A percentile compares a stretch with the other conserved stretches of the same genome.
phyloP scores from a whole-genome alignment of 1,140 invertebrate species.

The Geopemphigus sp. region DNA sequence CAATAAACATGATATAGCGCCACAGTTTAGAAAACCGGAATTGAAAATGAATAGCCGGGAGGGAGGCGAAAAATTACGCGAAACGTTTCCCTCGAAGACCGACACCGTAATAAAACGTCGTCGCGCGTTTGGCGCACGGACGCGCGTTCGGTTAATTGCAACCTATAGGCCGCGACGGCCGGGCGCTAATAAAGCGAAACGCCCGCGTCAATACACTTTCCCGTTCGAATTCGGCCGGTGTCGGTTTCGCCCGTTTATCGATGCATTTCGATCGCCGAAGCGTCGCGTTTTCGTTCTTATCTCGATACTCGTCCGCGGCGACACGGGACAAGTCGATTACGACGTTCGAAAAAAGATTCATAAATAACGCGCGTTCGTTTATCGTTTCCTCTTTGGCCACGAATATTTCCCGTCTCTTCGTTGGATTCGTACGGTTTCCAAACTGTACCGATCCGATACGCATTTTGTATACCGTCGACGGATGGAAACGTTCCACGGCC shows the following conservation, averaged over 20 bases:
- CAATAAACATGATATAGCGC: background rate
- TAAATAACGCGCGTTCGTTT: too few species aligned
- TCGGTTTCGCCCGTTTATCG: background rate
- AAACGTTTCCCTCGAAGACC: background rate
- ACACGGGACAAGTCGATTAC: too few species aligned
- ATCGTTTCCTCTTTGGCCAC: too few species aligned
- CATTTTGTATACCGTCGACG: too few species aligned
- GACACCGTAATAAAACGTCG: constrained; percentile 6
- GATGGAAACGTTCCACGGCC: too few species aligned
- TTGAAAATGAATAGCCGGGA: background rate
- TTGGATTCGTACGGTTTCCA: too few species aligned
- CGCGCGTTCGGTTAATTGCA: background rate
- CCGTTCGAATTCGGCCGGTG: background rate
- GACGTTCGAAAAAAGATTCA: too few species aligned
- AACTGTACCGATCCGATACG: too few species aligned
- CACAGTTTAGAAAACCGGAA: background rate
- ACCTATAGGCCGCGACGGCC: background rate
- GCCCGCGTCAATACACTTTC: background rate
- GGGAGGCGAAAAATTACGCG: background rate
- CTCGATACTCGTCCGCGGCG: too few species aligned
- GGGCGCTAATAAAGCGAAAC: background rate
- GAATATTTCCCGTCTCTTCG: too few species aligned
- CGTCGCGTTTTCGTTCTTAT: background rate
- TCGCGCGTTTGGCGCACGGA: too few species aligned
- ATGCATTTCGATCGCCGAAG: background rate